phyloP scores from a whole-genome alignment of 2,113 vertebrate species.

The Dolichallabes microphthalmus region DNA sequence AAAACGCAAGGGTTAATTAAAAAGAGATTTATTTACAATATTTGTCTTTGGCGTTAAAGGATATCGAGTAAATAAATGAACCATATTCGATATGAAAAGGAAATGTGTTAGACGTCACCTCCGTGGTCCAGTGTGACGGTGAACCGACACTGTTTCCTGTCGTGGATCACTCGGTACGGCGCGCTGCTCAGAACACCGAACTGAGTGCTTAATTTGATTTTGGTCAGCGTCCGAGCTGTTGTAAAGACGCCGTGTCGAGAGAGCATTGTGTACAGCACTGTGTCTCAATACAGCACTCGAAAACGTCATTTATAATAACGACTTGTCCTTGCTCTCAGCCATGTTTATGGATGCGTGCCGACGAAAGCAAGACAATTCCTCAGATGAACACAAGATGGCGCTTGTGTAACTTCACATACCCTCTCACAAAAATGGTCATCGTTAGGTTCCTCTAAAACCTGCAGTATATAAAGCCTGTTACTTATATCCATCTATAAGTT shows the following conservation, averaged over 20 bases:
- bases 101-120: slow-evolving; percentile 52
- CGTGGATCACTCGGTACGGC: slow-evolving; percentile 59
- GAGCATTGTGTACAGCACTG: slow-evolving; percentile 31
- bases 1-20: background rate
- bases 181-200: background rate
- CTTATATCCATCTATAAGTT: no score
- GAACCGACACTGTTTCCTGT: slow-evolving; percentile 64
- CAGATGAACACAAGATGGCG: slow-evolving; percentile 16
- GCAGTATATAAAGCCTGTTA: no score
- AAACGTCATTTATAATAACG: no score
- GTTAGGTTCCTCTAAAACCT: background rate
- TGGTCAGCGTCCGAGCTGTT: background rate
- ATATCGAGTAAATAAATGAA: background rate
- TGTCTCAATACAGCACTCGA: background rate
- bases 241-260: slow-evolving; percentile 32
- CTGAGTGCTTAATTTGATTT: background rate
- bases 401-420: slow-evolving; percentile 53
- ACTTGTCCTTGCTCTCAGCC: background rate
- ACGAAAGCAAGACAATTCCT: background rate
- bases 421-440: background rate
- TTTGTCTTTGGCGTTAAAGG: background rate
- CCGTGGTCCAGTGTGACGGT: slow-evolving; percentile 51
- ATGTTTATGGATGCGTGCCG: background rate
- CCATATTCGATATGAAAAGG: background rate
- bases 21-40: background rate